Conservation (phyloP, 2,888 invertebrate species). For the Eurois occulta region DNA sequence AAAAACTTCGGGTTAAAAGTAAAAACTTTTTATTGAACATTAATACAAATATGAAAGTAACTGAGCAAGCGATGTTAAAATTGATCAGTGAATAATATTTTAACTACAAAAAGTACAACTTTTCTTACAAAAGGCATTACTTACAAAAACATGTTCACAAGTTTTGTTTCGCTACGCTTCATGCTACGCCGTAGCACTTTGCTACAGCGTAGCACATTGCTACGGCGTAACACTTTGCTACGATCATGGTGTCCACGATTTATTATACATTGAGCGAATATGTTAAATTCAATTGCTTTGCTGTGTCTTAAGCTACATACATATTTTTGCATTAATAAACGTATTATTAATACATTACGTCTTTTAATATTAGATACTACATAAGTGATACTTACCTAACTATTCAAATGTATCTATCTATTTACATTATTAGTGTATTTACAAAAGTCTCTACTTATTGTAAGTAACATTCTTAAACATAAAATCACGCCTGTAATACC, state of each 20-base stretch:
- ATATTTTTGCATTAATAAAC: no score
- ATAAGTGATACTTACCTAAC: no score
- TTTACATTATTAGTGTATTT: not conserved
- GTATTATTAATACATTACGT: no score
- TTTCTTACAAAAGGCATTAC: not conserved
- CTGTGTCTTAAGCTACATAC: no score
- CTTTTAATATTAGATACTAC: not conserved
- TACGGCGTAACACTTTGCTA: not conserved
- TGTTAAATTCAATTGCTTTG: no score
- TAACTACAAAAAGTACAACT: not conserved
- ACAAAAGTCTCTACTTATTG: not conserved
- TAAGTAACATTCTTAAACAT: not conserved
- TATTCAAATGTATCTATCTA: not conserved
- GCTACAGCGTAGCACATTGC: not conserved
- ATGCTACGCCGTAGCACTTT: no score
- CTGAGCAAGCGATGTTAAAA: not conserved
- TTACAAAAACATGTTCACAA: not conserved
- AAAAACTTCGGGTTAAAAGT: not conserved
- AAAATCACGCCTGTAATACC: not conserved
- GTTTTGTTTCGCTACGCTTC: no score
- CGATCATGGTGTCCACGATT: no score
- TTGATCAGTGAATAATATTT: not conserved
- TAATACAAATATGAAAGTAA: not conserved
- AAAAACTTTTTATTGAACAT: conserved; percentile 9
- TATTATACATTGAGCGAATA: no score